A percentile compares a stretch with the other conserved stretches of the same genome.
Evolutionary conservation across 2,113 vertebrate genomes (phyloP).

Genomic region (Xyrauchen texanus): DNA sequence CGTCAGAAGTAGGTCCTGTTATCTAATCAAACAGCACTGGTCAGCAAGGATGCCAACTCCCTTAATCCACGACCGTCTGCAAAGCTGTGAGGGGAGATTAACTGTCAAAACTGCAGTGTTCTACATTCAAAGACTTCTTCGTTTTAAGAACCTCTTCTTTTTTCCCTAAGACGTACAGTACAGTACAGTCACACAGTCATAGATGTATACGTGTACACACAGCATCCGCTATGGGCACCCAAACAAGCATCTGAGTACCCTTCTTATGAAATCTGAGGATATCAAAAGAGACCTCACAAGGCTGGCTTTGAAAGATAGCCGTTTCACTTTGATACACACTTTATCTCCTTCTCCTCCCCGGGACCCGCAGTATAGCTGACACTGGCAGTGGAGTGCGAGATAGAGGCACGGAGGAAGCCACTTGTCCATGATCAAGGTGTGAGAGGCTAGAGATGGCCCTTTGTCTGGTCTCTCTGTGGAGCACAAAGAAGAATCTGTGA

Average conservation of each 20-base stretch:
- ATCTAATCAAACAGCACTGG: conserved; percentile 79
- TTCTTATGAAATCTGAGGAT: conserved; percentile 72
- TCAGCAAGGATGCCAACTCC: conserved; percentile 74
- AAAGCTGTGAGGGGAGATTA: conserved; percentile 75
- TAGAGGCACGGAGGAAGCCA: conserved; percentile 55
- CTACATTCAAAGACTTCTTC: conserved; percentile 74
- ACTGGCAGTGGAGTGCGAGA: conserved; percentile 57
- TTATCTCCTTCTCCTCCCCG: conserved; percentile 57
- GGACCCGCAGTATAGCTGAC: conserved; percentile 65
- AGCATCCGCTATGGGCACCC: conserved; percentile 57
- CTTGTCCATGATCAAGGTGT: conserved; percentile 63
- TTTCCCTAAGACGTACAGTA: conserved; percentile 63
- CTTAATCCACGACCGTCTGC: conserved; percentile 73
- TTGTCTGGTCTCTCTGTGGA: conserved; percentile 56
- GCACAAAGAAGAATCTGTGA: conserved; percentile 55
- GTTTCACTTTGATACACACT: conserved; percentile 61
- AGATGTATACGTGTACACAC: neutral
- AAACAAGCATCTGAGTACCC: conserved; percentile 65
- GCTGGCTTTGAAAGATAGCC: conserved; percentile 73
- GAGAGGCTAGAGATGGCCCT: conserved; percentile 57
- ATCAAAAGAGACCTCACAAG: conserved; percentile 76
- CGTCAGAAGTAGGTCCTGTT: conserved; percentile 71
- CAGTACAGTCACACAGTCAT: conserved; percentile 59
- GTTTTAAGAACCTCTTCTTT: conserved; percentile 51
- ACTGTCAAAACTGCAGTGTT: conserved; percentile 66